A percentile compares a stretch with the other conserved stretches of the same genome.
Evolutionary conservation across 2,113 vertebrate species (phyloP).

Genomic region (Aptenodytes patagonicus): DNA sequence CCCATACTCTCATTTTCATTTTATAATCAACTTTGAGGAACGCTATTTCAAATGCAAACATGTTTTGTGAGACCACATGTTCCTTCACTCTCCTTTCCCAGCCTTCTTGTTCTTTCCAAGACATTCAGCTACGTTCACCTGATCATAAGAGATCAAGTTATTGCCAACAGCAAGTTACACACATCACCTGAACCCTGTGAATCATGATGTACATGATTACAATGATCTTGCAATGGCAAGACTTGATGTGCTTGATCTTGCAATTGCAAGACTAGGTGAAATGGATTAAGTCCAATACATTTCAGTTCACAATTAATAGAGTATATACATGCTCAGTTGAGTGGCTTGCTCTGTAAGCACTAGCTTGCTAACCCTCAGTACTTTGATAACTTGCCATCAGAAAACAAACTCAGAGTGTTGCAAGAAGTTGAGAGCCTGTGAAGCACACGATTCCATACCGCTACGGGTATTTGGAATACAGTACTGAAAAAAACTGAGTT

Average conservation of each 20-base stretch:
- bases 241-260: neutral
- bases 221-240: neutral
- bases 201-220: neutral
- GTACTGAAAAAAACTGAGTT: neutral
- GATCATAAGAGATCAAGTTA: neutral
- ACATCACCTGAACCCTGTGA: neutral
- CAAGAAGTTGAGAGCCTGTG: neutral
- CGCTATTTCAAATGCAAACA: constrained; percentile 16
- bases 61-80: neutral
- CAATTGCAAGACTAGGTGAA: neutral
- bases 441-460: neutral
- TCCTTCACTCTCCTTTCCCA: neutral
- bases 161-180: neutral
- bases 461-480: neutral
- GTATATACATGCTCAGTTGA: neutral
- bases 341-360: neutral
- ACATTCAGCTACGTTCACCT: neutral
- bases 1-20: constrained; percentile 13
- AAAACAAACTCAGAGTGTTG: neutral
- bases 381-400: neutral
- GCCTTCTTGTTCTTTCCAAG: neutral
- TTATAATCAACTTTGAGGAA: constrained; percentile 36
- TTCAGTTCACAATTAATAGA: neutral
- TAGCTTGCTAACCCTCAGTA: constrained; percentile 3
- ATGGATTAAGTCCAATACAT: neutral